Percentiles rank a stretch among this genome's conserved stretches.
Evolutionary conservation across 2,888 invertebrate genomes (phyloP).

Genomic region (Limnephilus rhombicus): DNA sequence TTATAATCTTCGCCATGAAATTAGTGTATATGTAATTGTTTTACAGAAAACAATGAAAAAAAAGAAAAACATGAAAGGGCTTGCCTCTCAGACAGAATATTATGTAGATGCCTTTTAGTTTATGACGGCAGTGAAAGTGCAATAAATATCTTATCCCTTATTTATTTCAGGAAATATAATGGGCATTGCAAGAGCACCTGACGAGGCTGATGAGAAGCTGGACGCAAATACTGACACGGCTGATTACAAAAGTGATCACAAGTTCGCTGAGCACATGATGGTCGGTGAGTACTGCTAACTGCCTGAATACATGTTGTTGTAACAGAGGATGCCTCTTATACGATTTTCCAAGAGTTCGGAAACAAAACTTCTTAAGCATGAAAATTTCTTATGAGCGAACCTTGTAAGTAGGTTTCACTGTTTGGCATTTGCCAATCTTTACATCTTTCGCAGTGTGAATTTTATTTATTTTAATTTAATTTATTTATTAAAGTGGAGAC

Average conservation of each 20-base stretch:
- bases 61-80: no score
- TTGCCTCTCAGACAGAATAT: no score
- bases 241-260: conserved; percentile 95
- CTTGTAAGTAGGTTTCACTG: neutral
- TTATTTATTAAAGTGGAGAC: no score
- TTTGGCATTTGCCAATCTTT: neutral
- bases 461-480: neutral
- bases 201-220: conserved; percentile 83
- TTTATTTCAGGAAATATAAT: conserved; percentile 87
- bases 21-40: no score
- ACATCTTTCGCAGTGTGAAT: neutral
- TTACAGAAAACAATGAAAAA: no score
- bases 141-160: neutral
- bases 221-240: conserved; percentile 84
- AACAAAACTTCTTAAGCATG: no score
- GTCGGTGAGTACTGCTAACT: conserved; percentile 74
- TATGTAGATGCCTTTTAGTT: no score
- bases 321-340: no score
- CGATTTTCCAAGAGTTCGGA: no score
- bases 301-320: neutral
- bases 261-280: conserved; percentile 97
- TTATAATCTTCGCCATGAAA: no score
- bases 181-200: conserved; percentile 92
- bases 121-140: neutral
- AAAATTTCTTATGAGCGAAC: no score